Evolutionary conservation across 2,797 vertebrate genomes (phyloP), one percentile per base, ranked within the genome.

Genomic region (Darevskia mixta): DNA sequence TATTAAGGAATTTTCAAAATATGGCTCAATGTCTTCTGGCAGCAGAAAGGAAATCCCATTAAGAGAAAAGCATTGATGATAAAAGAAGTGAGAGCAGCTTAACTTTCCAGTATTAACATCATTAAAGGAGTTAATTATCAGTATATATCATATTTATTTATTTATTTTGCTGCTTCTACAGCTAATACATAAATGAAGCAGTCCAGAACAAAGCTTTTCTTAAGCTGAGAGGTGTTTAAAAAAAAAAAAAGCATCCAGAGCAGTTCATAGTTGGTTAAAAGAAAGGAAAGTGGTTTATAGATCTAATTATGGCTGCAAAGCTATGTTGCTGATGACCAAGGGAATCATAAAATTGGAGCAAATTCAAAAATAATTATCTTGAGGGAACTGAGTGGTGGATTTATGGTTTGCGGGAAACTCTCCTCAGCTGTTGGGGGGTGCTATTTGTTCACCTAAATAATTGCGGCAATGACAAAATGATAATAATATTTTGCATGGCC

Each of bases 11-110:
- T 80, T 81, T 85, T 66, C 17, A 88, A 81, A 88, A 85, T 85
- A 80, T 72, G 78, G 72, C 66, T 80, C 69, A 85, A 29, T 75
- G 82, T 27, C n/a, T 69, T 83, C 79, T 66, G 58, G 69, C 23
- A 88, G 29, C 0, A 83, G 32, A 92, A 89, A 91, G 58, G 79
- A 91, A 92, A 90, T 18, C 3, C 38, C 86, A 18, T 45, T 91
- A 79, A 67, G 61, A 92, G 20, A 77, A 78, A 2, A 72, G 18
- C 8, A 86, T 58, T 82, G 80, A 55, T 0, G 87, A 87, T 75
- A 85, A 93, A 69, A 79, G 23, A 76, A 0, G 2, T 10, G 2
- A 3, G 4, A 58, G 29, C 18, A 90, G 61, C 79, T 75, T 89
- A 85, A 81, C 58, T 18, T 86, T 35, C 76, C n/a, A 83, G 32